Percentiles rank a stretch among this genome's conserved stretches.
Conservation (phyloP, 2,797 vertebrate species). For the Hemitrygon akajei region DNA sequence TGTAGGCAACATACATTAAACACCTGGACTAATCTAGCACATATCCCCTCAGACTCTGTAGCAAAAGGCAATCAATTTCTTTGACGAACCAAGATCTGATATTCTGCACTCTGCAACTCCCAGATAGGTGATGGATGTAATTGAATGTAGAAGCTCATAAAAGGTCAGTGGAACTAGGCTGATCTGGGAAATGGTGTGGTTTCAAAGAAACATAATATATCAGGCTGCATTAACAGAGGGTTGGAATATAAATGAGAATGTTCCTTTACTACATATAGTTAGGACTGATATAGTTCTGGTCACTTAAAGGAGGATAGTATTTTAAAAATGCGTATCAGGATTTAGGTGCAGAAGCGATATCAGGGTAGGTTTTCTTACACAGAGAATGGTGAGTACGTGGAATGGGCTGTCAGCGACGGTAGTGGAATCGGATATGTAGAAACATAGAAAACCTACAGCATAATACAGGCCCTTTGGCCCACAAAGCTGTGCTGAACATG, state of each 20-base stretch:
- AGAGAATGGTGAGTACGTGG: too few species aligned
- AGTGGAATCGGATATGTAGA: too few species aligned
- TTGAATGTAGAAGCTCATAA: neutral
- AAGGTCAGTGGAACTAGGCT: neutral
- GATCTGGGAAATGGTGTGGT: neutral
- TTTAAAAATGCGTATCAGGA: neutral
- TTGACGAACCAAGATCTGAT: neutral
- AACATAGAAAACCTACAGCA: too few species aligned
- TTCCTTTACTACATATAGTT: neutral
- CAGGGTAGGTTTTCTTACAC: too few species aligned
- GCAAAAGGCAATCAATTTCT: slow-evolving; percentile 17
- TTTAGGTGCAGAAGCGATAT: too few species aligned
- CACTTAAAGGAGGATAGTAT: neutral
- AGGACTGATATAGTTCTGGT: neutral
- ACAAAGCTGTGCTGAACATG: too few species aligned
- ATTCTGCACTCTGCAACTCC: neutral
- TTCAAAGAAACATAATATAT: neutral
- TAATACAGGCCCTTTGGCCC: too few species aligned
- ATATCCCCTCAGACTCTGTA: neutral
- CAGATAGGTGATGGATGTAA: neutral
- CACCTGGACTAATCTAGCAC: neutral
- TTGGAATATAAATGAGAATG: neutral
- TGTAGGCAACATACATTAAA: neutral
- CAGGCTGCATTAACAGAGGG: neutral
- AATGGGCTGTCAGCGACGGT: too few species aligned